Evolutionary conservation across 2,797 vertebrate genomes (phyloP), one percentile per base, ranked within the genome.

Genomic region (Pelodytes ibericus): DNA sequence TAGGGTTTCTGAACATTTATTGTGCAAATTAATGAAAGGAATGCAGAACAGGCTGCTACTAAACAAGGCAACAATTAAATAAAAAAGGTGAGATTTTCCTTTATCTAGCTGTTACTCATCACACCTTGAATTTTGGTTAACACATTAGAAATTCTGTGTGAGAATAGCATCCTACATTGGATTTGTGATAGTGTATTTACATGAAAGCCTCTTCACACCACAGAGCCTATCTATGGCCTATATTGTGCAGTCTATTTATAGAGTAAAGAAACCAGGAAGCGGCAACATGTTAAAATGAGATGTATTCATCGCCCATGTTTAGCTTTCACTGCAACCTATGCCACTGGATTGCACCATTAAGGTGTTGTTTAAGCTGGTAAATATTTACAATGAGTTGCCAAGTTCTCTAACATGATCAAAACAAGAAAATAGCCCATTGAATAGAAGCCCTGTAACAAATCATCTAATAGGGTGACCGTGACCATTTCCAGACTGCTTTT

Each of bases 401-500:
- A 71, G 25, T 26, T 77, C 18, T 74, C 81, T 49, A 60, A 75
- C 33, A 70, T 16, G 73, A 84, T 69, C 66, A 86, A 83, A 80
- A 69, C 20, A n/a, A 2, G 71, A 77, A 64, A 76, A 78, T 0
- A 18, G 74, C 72, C 80, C 22, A 70, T 0, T 76, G 26, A 84
- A 82, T 78, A 81, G 59, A 81, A 85, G 72, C 80, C 25, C 60
- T 74, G 49, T 79, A 85, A 83, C 68, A 71, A 78, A 79, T 73
- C 80, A 85, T 66, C 67, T 81, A 64, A 76, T 75, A 70, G 47
- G 49, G 62, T 73, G 73, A 82, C 65, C 58, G 71, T 63, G 74
- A 85, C 79, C 81, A 80, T 80, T 85, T 84, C 81, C 81, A 86
- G 84, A 83, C 5, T 41, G 60, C 56, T 81, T 74, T 68, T 71